phyloP scores from a whole-genome alignment of 1,140 invertebrate genomes.

The Zaprionus gabonicus region DNA sequence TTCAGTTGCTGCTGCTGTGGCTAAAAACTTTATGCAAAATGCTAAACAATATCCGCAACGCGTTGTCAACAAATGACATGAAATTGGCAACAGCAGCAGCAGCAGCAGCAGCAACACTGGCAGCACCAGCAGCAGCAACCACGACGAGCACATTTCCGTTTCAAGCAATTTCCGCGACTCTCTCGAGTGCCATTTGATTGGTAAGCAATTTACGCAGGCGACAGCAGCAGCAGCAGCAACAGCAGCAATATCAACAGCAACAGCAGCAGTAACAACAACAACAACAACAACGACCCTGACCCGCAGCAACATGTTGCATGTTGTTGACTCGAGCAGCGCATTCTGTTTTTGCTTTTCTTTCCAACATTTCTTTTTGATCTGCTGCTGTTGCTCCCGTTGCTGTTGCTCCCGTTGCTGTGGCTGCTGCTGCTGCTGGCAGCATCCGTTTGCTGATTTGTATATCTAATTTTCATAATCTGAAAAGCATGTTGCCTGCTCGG shows the following conservation, averaged over 20 bases:
- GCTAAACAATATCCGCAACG: conserved; percentile 78
- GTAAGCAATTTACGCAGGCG: conserved; percentile 72
- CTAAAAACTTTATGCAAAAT: conserved; percentile 68
- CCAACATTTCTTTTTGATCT: conserved; percentile 51
- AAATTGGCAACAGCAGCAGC: conserved; percentile 66
- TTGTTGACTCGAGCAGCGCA: conserved; percentile 36
- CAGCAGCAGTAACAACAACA: conserved; percentile 18
- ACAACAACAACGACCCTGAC: conserved; percentile 61
- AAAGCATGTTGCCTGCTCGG: conserved; percentile 51
- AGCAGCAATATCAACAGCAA: conserved; percentile 36
- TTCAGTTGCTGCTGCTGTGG: conserved; percentile 16
- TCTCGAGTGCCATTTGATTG: conserved; percentile 73
- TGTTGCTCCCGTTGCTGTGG: conserved; percentile 36
- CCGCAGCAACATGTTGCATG: conserved; percentile 77
- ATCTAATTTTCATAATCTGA: conserved; percentile 83
- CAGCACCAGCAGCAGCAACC: conserved; percentile 40
- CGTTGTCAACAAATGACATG: conserved; percentile 78
- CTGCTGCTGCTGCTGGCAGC: conserved; percentile 57
- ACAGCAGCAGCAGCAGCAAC: conserved; percentile 43
- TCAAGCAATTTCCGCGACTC: conserved; percentile 79
- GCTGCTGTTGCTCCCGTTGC: conserved; percentile 64
- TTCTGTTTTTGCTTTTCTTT: conserved; percentile 12
- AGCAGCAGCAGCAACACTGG: conserved; percentile 26
- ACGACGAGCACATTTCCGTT: conserved; percentile 75
- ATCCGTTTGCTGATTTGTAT: conserved; percentile 84